These are phyloP conservation scores for Seira ritae DNA, from an alignment of 2,888 invertebrate genomes.

Conservation along the genomic window DNA sequence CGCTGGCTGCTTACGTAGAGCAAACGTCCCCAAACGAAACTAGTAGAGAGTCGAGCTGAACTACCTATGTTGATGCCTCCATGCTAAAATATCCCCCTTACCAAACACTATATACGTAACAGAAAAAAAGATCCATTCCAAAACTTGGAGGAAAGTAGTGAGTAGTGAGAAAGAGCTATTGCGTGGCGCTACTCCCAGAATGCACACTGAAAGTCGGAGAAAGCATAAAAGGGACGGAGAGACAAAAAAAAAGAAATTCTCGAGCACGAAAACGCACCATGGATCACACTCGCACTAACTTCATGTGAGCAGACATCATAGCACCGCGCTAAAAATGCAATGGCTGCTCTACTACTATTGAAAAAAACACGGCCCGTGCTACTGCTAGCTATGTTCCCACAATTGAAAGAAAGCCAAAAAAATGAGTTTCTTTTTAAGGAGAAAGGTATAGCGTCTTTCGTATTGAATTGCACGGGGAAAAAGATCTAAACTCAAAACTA, in stretches of 20 bases:
- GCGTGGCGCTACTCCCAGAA: slow-evolving; percentile 34
- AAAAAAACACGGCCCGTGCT: slow-evolving; percentile 4
- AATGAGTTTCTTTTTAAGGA: too few species aligned
- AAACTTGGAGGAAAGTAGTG: neutral
- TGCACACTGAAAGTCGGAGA: slow-evolving; percentile 28
- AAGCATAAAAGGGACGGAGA: slow-evolving; percentile 38
- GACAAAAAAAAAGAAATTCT: slow-evolving; percentile 26
- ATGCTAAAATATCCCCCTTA: neutral
- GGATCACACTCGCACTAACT: slow-evolving; percentile 16
- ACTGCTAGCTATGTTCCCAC: too few species aligned
- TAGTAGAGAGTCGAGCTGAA: neutral
- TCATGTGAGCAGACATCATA: neutral
- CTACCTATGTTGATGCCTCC: neutral
- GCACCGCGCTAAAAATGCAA: slow-evolving; percentile 20
- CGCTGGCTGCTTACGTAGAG: slow-evolving; percentile 38
- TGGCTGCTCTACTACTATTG: slow-evolving; percentile 3
- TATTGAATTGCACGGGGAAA: too few species aligned
- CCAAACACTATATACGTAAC: neutral
- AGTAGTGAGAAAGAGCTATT: slow-evolving; percentile 47
- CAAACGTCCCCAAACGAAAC: neutral
- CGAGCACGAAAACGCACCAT: slow-evolving; percentile 9
- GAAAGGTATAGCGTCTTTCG: too few species aligned
- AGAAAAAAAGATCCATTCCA: slow-evolving; percentile 13
- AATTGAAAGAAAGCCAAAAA: too few species aligned
- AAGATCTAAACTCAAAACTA: too few species aligned